Evolutionary conservation across 2,797 vertebrate genomes (phyloP).

Genomic region (Gymnocypris eckloni): DNA sequence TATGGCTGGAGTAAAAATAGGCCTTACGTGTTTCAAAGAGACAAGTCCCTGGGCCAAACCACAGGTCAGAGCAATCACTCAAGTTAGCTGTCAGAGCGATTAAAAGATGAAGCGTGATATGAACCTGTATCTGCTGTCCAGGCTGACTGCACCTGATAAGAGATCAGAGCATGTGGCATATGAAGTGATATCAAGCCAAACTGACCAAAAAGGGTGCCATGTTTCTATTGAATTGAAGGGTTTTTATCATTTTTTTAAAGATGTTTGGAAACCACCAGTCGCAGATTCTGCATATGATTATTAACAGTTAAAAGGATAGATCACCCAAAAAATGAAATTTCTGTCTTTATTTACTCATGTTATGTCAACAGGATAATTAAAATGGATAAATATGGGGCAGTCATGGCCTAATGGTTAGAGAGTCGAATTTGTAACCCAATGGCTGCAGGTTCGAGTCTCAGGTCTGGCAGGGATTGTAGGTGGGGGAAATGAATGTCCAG

Average conservation of each 20-base stretch:
- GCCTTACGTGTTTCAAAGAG: constrained; percentile 37
- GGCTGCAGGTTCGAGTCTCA: too few species aligned
- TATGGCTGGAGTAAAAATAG: constrained; percentile 15
- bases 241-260: background rate
- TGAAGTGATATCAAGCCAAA: constrained; percentile 3
- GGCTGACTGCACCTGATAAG: constrained; percentile 44
- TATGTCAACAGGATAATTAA: too few species aligned
- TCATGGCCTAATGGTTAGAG: too few species aligned
- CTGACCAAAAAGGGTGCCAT: background rate
- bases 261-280: background rate
- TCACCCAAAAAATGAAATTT: background rate
- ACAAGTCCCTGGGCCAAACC: constrained; percentile 31
- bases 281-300: too few species aligned
- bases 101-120: constrained; percentile 52
- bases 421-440: too few species aligned
- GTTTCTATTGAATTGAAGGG: background rate
- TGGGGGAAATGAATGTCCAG: too few species aligned
- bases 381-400: too few species aligned
- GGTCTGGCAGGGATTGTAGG: too few species aligned
- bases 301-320: background rate
- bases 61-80: constrained; percentile 51
- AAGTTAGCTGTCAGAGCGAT: constrained; percentile 64
- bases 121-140: constrained; percentile 52
- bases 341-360: too few species aligned
- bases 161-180: background rate